A percentile compares a stretch with the other conserved stretches of the same genome.
Conservation (phyloP, 2,888 invertebrate species). For the Rugalucina vietnamica region DNA sequence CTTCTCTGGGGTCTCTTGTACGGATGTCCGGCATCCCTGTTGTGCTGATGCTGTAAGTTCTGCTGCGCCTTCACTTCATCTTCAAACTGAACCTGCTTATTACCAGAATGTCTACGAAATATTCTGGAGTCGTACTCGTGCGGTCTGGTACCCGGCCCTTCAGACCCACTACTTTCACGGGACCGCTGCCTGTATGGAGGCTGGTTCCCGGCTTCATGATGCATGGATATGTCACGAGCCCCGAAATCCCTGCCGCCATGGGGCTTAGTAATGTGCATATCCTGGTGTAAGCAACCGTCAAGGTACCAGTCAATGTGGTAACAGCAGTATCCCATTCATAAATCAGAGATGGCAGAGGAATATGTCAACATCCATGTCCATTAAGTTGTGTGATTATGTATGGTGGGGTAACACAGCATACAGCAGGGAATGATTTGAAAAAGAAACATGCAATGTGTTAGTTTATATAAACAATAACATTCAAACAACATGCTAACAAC, state of each 20-base stretch:
- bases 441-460: constrained; percentile 11
- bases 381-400: no score
- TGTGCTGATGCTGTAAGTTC: constrained; percentile 28
- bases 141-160: constrained; percentile 42
- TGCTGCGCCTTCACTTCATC: constrained; percentile 46
- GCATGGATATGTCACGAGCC: constrained; percentile 43
- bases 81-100: constrained; percentile 52
- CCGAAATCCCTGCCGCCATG: constrained; percentile 55
- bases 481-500: no score
- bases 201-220: constrained; percentile 40
- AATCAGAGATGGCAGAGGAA: no score
- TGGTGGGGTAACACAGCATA: not conserved
- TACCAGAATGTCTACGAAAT: constrained; percentile 58
- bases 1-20: constrained; percentile 33
- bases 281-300: constrained; percentile 24
- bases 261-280: constrained; percentile 57
- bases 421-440: not conserved
- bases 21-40: constrained; percentile 31
- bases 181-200: constrained; percentile 53
- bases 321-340: no score
- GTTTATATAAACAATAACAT: no score
- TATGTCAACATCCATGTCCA: no score
- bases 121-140: constrained; percentile 59
- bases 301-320: no score
- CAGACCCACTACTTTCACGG: constrained; percentile 55